These are phyloP conservation scores for Leptobrachium leishanense DNA, from an alignment of 2,113 vertebrate genomes.

Conservation along the genomic window DNA sequence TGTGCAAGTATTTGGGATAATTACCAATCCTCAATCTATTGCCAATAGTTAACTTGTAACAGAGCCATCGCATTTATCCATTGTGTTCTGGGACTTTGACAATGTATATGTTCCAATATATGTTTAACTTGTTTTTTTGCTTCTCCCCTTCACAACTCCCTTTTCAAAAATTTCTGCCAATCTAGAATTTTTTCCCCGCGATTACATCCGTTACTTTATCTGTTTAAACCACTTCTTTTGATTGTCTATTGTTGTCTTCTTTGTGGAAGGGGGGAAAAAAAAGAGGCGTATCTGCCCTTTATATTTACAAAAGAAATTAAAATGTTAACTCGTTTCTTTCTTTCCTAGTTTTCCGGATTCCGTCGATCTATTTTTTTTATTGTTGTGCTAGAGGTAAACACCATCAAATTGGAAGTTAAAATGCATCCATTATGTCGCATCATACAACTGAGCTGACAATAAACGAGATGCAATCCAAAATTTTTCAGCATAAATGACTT, in stretches of 20 bases:
- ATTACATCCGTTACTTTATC: too few relatives aligned
- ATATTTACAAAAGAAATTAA: slow-evolving; percentile 1
- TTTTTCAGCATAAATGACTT: slow-evolving; percentile 81
- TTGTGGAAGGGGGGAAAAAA: slow-evolving; percentile 8
- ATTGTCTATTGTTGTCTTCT: neutral
- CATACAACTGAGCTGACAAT: slow-evolving; percentile 75
- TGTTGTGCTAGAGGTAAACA: slow-evolving; percentile 52
- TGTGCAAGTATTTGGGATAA: too few relatives aligned
- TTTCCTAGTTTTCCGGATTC: slow-evolving; percentile 26
- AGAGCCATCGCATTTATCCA: too few relatives aligned
- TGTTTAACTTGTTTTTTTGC: too few relatives aligned
- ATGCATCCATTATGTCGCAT: slow-evolving; percentile 78
- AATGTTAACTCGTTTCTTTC: slow-evolving; percentile 1
- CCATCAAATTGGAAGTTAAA: slow-evolving; percentile 77
- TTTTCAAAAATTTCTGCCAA: too few relatives aligned
- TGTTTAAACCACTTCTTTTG: too few relatives aligned
- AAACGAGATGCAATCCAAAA: slow-evolving; percentile 69
- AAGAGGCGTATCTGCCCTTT: neutral
- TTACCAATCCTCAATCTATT: too few relatives aligned
- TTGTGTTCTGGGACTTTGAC: too few relatives aligned
- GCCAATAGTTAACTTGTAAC: too few relatives aligned
- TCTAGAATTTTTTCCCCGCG: too few relatives aligned
- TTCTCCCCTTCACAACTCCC: too few relatives aligned
- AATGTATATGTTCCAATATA: too few relatives aligned
- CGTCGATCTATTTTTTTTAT: slow-evolving; percentile 27